phyloP scores from a whole-genome alignment of 2,113 vertebrate genomes.

The Entomyzon cyanotis region DNA sequence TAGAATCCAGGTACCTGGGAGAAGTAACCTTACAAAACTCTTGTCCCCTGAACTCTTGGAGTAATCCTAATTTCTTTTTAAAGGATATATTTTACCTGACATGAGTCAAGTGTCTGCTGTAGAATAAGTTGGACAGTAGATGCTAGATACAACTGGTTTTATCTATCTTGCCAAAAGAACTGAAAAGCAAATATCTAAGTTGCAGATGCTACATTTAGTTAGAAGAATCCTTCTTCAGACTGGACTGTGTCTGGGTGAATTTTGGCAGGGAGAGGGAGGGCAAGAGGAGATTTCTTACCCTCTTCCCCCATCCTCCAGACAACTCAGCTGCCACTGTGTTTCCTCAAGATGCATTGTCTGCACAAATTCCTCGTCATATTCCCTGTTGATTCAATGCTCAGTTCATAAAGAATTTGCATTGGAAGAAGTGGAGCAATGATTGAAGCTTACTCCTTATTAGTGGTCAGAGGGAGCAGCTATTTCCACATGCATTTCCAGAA shows the following conservation, averaged over 20 bases:
- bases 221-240: not conserved
- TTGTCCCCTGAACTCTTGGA: not conserved
- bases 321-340: not conserved
- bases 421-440: not conserved
- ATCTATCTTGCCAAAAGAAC: not conserved
- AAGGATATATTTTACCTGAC: not conserved
- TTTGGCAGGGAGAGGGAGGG: not conserved
- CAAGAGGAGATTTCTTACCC: not conserved
- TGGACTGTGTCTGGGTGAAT: not conserved
- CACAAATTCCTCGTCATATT: not conserved
- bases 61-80: not conserved
- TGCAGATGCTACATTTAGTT: not conserved
- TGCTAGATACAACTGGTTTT: not conserved
- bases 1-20: not conserved
- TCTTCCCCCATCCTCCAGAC: not conserved
- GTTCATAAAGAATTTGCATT: not conserved
- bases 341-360: not conserved
- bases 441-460: not conserved
- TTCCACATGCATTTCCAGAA: not conserved
- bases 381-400: not conserved
- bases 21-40: not conserved
- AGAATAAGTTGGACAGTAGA: not conserved
- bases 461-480: not conserved
- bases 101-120: not conserved
- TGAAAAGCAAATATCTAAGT: not conserved